phyloP scores from a whole-genome alignment of 2,888 invertebrate species.

The Plemyria rubiginata region DNA sequence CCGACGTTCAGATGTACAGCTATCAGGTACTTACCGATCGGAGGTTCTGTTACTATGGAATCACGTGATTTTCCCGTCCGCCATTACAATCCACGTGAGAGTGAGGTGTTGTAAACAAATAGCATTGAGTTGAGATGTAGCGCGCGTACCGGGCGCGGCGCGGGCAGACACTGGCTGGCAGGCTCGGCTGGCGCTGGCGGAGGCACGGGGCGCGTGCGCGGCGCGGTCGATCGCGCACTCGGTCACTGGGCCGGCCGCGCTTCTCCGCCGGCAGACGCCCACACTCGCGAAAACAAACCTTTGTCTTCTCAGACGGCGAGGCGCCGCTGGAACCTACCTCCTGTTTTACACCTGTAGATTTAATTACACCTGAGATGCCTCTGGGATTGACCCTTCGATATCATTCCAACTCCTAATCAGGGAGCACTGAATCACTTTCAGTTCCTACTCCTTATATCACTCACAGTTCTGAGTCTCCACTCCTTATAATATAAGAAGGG shows the following conservation, averaged over 20 bases:
- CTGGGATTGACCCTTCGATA: slow-evolving; percentile 1
- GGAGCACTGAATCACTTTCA: not conserved
- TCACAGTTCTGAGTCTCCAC: not conserved
- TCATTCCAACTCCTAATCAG: not conserved
- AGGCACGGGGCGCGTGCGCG: slow-evolving; percentile 69
- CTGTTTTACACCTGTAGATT: slow-evolving; percentile 68
- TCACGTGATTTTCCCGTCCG: slow-evolving; percentile 52
- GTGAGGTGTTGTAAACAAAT: slow-evolving; percentile 47
- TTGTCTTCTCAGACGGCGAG: slow-evolving; percentile 78
- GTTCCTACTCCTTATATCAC: not conserved
- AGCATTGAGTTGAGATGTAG: slow-evolving; percentile 42
- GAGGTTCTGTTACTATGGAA: slow-evolving; percentile 23
- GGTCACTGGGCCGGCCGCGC: slow-evolving; percentile 75
- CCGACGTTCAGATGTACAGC: slow-evolving; percentile 14
- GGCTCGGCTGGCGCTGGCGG: slow-evolving; percentile 39
- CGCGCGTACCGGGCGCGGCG: slow-evolving; percentile 68
- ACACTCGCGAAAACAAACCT: slow-evolving; percentile 76
- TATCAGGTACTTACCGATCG: slow-evolving; percentile 33
- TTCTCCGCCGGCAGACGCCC: slow-evolving; percentile 20
- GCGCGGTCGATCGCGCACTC: slow-evolving; percentile 78
- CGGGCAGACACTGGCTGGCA: slow-evolving; percentile 56
- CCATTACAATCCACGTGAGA: slow-evolving; percentile 52
- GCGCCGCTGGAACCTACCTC: slow-evolving; percentile 64
- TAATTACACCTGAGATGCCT: slow-evolving; percentile 40
- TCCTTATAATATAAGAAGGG: too few relatives aligned